Base-by-base conservation (phyloP, 1,140 invertebrate species). In the Zaprionus ornatus region DNA sequence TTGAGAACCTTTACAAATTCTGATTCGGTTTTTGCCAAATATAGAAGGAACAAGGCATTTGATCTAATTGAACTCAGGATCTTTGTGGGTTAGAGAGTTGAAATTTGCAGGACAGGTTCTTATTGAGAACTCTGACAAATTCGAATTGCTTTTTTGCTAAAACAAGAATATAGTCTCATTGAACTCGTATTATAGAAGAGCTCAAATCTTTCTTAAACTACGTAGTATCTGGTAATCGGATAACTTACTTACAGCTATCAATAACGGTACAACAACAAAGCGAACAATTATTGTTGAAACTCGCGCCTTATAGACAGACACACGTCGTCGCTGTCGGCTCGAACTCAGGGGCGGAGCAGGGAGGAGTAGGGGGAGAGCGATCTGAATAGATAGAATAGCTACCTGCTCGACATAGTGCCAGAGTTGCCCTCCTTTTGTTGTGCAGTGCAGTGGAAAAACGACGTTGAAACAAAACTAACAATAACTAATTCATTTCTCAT, bases 371-470 rank as follows among this genome's bases (percentile, higher is more conserved):
- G n/a, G 60, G 4, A 32, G 60, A 52, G 7, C 61, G 45, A 27
- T 52, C 61, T 52, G 48, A 64, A 64, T 64, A 29, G 17, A 62
- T 45, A 17, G 42, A 15, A 50, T 48, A 50, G 27, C 42, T 32
- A 62, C 13, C 29, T 71, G 65, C 29, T 27, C 50, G 19, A 37
- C 19, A 23, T 45, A 45, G n/a, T 45, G 40, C 40, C 40, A 45
- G 23, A 68, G 48, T 79, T 79, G 78, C 17, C 48, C 72, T 75
- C 45, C 37, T 71, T 63, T 56, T 55, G 62, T 19, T 77, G 74
- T 63, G 71, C 76, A 78, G 48, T 32, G 55, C 45, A 74, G 25
- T 75, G 76, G 76, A 78, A 78, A 78, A 78, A 74, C 72, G 72
- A 61, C 37, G 71, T 42, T 63, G 57, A 50, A 64, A 63, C 32